Conservation (phyloP, 2,797 vertebrate species). For the Telmatherina bonti region DNA sequence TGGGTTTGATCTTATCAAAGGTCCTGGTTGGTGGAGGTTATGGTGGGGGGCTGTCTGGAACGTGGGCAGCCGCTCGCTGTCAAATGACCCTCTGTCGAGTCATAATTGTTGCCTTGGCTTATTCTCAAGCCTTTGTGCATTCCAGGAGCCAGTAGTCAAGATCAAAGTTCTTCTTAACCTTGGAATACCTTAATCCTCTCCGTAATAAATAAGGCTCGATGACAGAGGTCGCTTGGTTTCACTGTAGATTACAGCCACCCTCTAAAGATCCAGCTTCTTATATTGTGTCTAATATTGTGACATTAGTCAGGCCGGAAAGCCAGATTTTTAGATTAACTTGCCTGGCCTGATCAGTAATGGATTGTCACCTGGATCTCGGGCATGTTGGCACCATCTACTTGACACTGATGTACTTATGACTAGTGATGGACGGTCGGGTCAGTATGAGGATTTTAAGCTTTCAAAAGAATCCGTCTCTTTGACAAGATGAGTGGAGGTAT, state of each 20-base stretch:
- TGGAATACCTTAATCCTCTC: conserved; percentile 70
- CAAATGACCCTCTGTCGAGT: conserved; percentile 70
- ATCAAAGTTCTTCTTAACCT: conserved; percentile 78
- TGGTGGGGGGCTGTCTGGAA: conserved; percentile 48
- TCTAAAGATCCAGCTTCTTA: conserved; percentile 45
- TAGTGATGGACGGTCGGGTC: conserved; percentile 38
- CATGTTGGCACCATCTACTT: conserved; percentile 1
- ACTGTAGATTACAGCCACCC: conserved; percentile 57
- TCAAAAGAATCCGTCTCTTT: conserved; percentile 22
- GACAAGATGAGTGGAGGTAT: conserved; percentile 55
- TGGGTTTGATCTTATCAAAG: conserved; percentile 73
- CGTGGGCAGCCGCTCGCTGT: conserved; percentile 44
- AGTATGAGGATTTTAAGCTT: conserved; percentile 21
- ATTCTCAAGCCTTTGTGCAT: conserved; percentile 60
- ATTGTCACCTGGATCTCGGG: conserved; percentile 38
- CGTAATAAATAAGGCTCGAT: conserved; percentile 67
- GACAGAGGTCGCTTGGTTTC: conserved; percentile 65
- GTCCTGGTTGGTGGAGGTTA: conserved; percentile 47
- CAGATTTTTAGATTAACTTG: conserved; percentile 44
- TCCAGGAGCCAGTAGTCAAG: conserved; percentile 69
- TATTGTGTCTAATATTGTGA: conserved; percentile 26
- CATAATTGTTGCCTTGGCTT: conserved; percentile 79
- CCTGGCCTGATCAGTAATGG: conserved; percentile 8
- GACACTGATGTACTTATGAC: conserved; percentile 37
- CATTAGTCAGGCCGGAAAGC: conserved; percentile 38